Evolutionary conservation across 1,140 invertebrate genomes (phyloP).

Genomic region (Tetragnatha versicolor): DNA sequence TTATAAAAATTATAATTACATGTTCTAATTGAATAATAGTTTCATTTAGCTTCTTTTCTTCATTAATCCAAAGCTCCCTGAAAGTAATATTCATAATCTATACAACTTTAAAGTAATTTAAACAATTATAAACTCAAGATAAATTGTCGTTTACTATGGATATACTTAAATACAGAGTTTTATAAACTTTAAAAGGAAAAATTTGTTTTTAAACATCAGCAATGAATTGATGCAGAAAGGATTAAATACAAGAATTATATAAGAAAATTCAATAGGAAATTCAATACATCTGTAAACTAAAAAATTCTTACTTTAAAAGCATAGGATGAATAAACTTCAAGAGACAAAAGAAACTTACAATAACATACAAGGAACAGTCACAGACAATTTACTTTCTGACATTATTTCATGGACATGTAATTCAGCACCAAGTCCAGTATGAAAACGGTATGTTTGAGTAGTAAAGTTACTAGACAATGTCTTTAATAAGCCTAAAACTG

Average conservation of each 20-base stretch:
- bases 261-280: no score
- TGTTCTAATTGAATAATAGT: conserved; percentile 84
- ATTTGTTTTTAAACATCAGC: no score
- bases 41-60: conserved; percentile 88
- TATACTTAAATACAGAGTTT: no score
- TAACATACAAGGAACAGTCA: conserved; percentile 84
- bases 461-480: conserved; percentile 78
- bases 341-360: conserved; percentile 75
- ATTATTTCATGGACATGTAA: conserved; percentile 75
- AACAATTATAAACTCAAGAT: no score
- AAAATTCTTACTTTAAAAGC: no score
- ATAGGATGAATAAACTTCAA: no score
- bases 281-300: no score
- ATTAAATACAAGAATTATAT: no score
- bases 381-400: conserved; percentile 87
- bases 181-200: no score
- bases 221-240: no score
- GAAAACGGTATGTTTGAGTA: conserved; percentile 76
- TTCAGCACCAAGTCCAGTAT: conserved; percentile 54
- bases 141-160: no score
- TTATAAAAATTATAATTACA: conserved; percentile 64
- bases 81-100: no score
- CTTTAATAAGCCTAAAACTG: conserved; percentile 76
- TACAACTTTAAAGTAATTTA: conserved; percentile 14
- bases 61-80: conserved; percentile 87